A percentile compares a stretch with the other conserved stretches of the same genome.
Evolutionary conservation across 2,888 invertebrate species (phyloP).

Genomic region (Drosophila fungiperda): DNA sequence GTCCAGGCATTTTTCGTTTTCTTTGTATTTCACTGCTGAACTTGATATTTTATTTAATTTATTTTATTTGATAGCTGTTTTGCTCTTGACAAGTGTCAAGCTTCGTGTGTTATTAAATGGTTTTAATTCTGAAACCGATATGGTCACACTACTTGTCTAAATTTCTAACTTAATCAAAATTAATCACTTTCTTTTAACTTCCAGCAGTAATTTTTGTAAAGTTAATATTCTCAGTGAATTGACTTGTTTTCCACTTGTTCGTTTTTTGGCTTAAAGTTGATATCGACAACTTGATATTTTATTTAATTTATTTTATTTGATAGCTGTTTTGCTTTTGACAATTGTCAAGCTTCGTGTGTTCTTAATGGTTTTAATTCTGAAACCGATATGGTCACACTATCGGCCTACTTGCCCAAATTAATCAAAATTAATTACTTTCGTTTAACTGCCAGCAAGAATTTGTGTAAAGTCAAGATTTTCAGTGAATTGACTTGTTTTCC

Average conservation of each 20-base stretch:
- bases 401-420: neutral
- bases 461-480: conserved; percentile 3
- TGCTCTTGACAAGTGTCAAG: conserved; percentile 2
- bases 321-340: conserved; percentile 1
- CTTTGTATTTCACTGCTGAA: neutral
- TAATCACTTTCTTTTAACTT: no score
- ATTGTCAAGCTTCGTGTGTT: neutral
- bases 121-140: neutral
- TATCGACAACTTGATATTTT: neutral
- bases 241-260: no score
- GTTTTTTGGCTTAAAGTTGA: no score
- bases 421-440: neutral
- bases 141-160: neutral
- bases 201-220: no score
- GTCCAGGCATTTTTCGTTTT: conserved; percentile 40
- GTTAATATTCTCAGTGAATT: no score
- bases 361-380: neutral
- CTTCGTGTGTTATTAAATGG: neutral
- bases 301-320: neutral
- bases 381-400: neutral
- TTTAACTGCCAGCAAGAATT: neutral
- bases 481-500: conserved; percentile 8
- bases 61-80: neutral
- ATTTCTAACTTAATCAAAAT: neutral
- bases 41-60: neutral